Base-by-base conservation (phyloP, 1,140 invertebrate species). In the Telenomus remus region DNA sequence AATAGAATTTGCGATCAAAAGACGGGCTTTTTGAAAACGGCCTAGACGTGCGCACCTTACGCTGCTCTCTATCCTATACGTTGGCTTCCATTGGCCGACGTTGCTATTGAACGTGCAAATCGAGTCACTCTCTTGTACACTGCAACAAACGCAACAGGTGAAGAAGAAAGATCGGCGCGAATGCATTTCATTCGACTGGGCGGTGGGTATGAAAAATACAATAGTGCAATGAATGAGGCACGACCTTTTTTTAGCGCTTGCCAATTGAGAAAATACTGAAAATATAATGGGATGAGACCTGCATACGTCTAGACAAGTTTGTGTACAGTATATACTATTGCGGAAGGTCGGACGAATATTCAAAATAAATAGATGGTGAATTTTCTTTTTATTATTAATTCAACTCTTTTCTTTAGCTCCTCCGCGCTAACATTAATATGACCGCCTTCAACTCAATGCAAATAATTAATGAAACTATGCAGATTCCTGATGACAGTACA, bases 91-190 rank as follows among this genome's bases (percentile, higher is more conserved):
- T 79, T 79, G 74, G 69, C 60, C 70, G 78, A 57, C 54, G 74
- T 44, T 54, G 64, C 70, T 71, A 80, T 77, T 83, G 79, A 73
- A 74, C 80, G 81, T 80, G 80, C 80, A 79, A 82, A 82, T 82
- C 79, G 74, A 72, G 79, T 64, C 71, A 61, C 48, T 66, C 47
- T 55, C 47, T 27, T 27, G 60, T 49, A 55, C 59, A 79, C 70
- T 77, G 66, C 78, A 77, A 74, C 74, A 74, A 77, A 74, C 51
- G 78, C 78, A 79, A 79, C 78, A 79, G 78, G 78, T 79, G 74
- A 73, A 68, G 51, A 70, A 71, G 51, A 48, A 64, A 79, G 71
- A 79, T 79, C 74, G 78, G 74, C 59, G 65, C 27, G 57, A 48
- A 72, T 73, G 77, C 61, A 65, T 47, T 79, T 53, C 77, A 75